These are phyloP conservation scores for Pogonophryne albipinna DNA, from an alignment of 2,797 vertebrate genomes.

Conservation along the genomic window DNA sequence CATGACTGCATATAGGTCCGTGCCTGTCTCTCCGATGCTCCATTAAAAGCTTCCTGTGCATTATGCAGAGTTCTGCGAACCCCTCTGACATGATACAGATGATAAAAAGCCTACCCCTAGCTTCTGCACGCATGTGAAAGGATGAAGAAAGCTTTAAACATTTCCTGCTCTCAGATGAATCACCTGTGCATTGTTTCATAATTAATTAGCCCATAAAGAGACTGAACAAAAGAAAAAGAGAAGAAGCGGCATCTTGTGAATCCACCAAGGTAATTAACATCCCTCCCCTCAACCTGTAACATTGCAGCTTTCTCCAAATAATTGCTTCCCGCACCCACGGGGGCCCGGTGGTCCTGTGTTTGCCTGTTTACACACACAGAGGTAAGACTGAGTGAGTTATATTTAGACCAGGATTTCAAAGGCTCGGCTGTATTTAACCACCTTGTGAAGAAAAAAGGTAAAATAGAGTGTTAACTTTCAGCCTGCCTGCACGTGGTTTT, in stretches of 20 bases:
- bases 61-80: constrained; percentile 26
- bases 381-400: constrained; percentile 72
- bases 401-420: constrained; percentile 79
- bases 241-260: constrained; percentile 75
- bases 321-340: constrained; percentile 75
- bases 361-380: constrained; percentile 73
- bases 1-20: constrained; percentile 5
- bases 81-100: constrained; percentile 52
- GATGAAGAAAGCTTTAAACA: constrained; percentile 73
- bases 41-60: constrained; percentile 49
- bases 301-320: constrained; percentile 81
- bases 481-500: background rate
- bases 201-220: constrained; percentile 85
- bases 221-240: constrained; percentile 72
- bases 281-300: constrained; percentile 75
- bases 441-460: constrained; percentile 19
- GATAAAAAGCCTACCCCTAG: constrained; percentile 61
- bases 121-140: constrained; percentile 50
- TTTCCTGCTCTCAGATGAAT: constrained; percentile 74
- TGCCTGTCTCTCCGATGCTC: constrained; percentile 30
- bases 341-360: constrained; percentile 67
- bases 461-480: background rate
- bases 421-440: constrained; percentile 42
- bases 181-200: constrained; percentile 84
- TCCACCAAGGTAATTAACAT: constrained; percentile 85